A percentile compares a stretch with the other conserved stretches of the same genome.
Evolutionary conservation across 2,113 vertebrate genomes (phyloP).

Genomic region (Australoheros scitulus): DNA sequence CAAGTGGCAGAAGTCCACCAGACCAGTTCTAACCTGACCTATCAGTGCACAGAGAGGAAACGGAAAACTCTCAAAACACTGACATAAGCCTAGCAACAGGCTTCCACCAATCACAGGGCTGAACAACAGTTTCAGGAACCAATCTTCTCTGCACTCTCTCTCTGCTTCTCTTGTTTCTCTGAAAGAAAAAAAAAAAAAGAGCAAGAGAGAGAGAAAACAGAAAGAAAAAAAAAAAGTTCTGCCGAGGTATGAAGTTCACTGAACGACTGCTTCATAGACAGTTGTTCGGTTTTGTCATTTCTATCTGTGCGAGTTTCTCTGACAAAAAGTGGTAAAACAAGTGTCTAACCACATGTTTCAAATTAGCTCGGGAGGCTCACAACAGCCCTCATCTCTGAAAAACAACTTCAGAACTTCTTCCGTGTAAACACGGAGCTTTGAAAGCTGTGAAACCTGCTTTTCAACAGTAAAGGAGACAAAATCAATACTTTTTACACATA

Average conservation of each 20-base stretch:
- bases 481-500: neutral
- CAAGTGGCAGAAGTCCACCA: constrained; percentile 79
- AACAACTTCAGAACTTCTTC: constrained; percentile 46
- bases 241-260: constrained; percentile 72
- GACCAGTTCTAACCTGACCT: constrained; percentile 81
- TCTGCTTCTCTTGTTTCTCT: constrained; percentile 65
- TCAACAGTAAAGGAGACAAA: neutral
- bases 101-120: constrained; percentile 80
- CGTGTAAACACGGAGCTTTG: constrained; percentile 19
- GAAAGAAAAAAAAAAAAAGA: constrained; percentile 25
- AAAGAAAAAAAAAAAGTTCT: constrained; percentile 61
- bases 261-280: constrained; percentile 51
- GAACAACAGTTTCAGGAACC: constrained; percentile 84
- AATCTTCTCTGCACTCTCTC: constrained; percentile 71
- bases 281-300: constrained; percentile 47
- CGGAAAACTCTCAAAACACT: constrained; percentile 72
- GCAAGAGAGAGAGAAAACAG: constrained; percentile 19
- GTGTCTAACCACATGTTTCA: constrained; percentile 54
- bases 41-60: constrained; percentile 79
- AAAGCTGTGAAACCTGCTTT: neutral
- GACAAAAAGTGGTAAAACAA: constrained; percentile 38
- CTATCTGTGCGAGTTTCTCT: constrained; percentile 34
- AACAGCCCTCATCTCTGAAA: constrained; percentile 46
- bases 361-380: constrained; percentile 46
- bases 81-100: constrained; percentile 85